Evolutionary conservation across 1,140 invertebrate genomes (phyloP), one percentile per base, ranked within the genome.

Genomic region (Agrypnia vestita): DNA sequence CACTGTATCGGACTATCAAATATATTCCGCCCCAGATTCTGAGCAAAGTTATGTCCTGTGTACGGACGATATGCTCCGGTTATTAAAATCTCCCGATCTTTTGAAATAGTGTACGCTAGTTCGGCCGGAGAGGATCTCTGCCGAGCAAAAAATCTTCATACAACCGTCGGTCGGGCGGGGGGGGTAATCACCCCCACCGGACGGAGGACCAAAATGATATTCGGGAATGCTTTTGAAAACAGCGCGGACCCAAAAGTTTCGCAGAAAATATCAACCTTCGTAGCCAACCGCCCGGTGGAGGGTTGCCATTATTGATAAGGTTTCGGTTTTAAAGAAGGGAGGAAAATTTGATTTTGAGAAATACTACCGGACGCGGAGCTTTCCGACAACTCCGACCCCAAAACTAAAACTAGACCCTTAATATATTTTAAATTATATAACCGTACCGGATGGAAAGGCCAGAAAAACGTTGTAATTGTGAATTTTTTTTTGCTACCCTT

Each of bases 221-320:
- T 78, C 72, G 78, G 82, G 82, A 82, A 82, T 82, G 81, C 82
- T 56, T 83, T 83, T 83, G 81, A 82, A 82, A 76, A 72, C 59
- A 73, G 77, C 76, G 25, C 21, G 25, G 43, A 76, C 81, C 81
- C 78, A 76, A 82, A 82, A 80, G 56, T 82, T 82, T 82, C 49
- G 72, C 79, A 61, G 80, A 83, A 82, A 82, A 84, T 79, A 81
- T 79, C 61, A 80, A 78, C 84, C 71, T 80, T 55, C 83, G 56
- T 49, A 53, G 17, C 56, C 25, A 6, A 35, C 25, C 6, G 25
- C 56, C 56, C 56, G 19, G 35, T 17, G 21, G 10, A n/a, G 43
- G 62, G 62, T 21, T 10, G 4, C 21, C 62, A 67, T 35, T 12
- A 51, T 12, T 17, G 64, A 47, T 69, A 35, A 35, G 25, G 25